phyloP scores from a whole-genome alignment of 1,140 invertebrate genomes.

The Drosophila erecta region DNA sequence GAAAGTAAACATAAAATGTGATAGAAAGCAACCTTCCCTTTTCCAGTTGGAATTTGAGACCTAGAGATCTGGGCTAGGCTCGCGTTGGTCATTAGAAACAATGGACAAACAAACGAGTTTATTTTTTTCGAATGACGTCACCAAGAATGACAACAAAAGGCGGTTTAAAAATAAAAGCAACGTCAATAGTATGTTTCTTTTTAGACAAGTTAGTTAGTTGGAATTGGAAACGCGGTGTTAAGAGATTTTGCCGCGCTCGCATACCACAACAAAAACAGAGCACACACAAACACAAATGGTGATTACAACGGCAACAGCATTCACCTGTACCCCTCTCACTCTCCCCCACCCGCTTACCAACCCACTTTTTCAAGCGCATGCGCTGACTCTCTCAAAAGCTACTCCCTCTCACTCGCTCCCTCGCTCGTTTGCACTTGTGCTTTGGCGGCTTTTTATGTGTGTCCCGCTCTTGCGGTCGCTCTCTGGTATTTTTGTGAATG shows the following conservation, averaged over 20 bases:
- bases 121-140: conserved; percentile 74
- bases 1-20: conserved; percentile 45
- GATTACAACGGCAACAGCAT: conserved; percentile 66
- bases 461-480: background rate
- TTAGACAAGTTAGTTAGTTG: conserved; percentile 57
- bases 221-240: conserved; percentile 51
- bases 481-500: conserved; percentile 23
- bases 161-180: conserved; percentile 50
- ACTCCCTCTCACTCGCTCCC: conserved; percentile 30
- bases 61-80: conserved; percentile 25
- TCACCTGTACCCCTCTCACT: conserved; percentile 43
- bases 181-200: conserved; percentile 45
- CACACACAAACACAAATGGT: conserved; percentile 9
- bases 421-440: conserved; percentile 58
- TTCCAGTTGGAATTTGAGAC: conserved; percentile 35
- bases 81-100: conserved; percentile 49
- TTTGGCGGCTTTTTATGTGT: conserved; percentile 21
- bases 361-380: conserved; percentile 55
- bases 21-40: conserved; percentile 28
- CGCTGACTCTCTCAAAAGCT: conserved; percentile 56
- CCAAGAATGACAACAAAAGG: conserved; percentile 57
- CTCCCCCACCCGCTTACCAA: background rate
- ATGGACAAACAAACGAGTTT: conserved; percentile 62
- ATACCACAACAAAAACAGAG: conserved; percentile 57
- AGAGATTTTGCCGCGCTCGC: conserved; percentile 69